These are phyloP conservation scores for Drosophila guanche DNA, from an alignment of 1,140 invertebrate genomes.

Conservation along the genomic window DNA sequence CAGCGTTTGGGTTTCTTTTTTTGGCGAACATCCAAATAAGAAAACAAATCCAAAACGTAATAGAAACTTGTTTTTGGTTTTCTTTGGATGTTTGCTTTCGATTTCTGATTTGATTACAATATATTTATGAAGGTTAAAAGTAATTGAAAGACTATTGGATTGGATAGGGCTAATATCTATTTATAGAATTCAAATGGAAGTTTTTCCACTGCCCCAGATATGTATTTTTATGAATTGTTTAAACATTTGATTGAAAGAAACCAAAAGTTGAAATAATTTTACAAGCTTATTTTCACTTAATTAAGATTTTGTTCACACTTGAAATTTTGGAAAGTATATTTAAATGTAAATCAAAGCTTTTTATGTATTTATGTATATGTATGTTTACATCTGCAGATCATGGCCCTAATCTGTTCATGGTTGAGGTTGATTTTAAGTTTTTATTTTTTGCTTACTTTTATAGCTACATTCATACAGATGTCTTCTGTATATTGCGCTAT, in stretches of 20 bases:
- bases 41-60: constrained; percentile 16
- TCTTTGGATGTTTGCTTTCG: constrained; percentile 6
- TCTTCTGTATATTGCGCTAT: background rate
- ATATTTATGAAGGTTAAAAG: constrained; percentile 33
- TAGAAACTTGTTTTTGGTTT: constrained; percentile 30
- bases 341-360: too few relatives aligned
- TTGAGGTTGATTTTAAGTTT: constrained; percentile 3
- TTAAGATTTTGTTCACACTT: too few relatives aligned
- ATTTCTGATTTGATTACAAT: constrained; percentile 34
- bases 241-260: too few relatives aligned
- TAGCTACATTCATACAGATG: background rate
- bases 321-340: too few relatives aligned
- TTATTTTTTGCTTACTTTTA: constrained; percentile 4
- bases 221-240: too few relatives aligned
- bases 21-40: constrained; percentile 50
- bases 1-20: constrained; percentile 10
- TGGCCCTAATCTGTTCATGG: too few relatives aligned
- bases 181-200: constrained; percentile 12
- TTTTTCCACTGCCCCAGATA: too few relatives aligned
- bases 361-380: too few relatives aligned
- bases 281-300: too few relatives aligned
- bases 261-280: too few relatives aligned
- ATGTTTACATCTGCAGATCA: too few relatives aligned
- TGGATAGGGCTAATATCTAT: constrained; percentile 16
- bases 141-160: constrained; percentile 9